These are phyloP conservation scores for Ennomos fuscantarius DNA, from an alignment of 2,888 invertebrate species.

Conservation along the genomic window DNA sequence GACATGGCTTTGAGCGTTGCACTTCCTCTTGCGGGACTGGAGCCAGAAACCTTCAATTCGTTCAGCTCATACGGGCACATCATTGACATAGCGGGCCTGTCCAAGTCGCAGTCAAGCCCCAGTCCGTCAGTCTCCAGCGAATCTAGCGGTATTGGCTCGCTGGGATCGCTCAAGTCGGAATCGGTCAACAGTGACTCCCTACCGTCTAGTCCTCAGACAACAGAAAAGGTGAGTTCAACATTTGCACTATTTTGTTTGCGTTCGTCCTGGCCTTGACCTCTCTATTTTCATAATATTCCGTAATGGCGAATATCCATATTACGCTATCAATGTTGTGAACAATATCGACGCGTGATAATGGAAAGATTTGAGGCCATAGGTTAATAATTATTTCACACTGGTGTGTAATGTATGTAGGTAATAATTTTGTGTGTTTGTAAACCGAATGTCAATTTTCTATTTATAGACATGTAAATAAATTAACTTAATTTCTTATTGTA, in stretches of 20 bases:
- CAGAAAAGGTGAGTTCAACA: slow-evolving; percentile 75
- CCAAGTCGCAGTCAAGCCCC: slow-evolving; percentile 80
- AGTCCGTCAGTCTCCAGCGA: slow-evolving; percentile 86
- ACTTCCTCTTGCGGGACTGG: slow-evolving; percentile 84
- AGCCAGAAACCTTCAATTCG: slow-evolving; percentile 81
- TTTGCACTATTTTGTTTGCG: slow-evolving; percentile 75
- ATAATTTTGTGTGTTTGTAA: slow-evolving; percentile 5
- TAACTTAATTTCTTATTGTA: slow-evolving; percentile 11
- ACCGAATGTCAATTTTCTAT: slow-evolving; percentile 15
- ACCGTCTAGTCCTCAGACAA: slow-evolving; percentile 82
- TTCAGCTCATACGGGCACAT: slow-evolving; percentile 79
- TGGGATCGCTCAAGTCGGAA: slow-evolving; percentile 82
- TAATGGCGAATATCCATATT: slow-evolving; percentile 79
- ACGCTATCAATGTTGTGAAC: slow-evolving; percentile 75
- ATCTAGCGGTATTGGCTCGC: slow-evolving; percentile 86
- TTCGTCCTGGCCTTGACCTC: slow-evolving; percentile 84
- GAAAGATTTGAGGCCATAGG: slow-evolving; percentile 55
- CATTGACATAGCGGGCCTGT: slow-evolving; percentile 80
- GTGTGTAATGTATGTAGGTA: background rate
- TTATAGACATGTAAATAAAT: slow-evolving; percentile 10
- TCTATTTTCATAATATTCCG: slow-evolving; percentile 85
- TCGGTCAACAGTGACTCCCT: slow-evolving; percentile 78
- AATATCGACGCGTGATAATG: slow-evolving; percentile 68
- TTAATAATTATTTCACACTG: slow-evolving; percentile 18
- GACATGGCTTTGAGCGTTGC: slow-evolving; percentile 87